phyloP scores from a whole-genome alignment of 2,113 vertebrate genomes.

The Phrynosoma platyrhinos region DNA sequence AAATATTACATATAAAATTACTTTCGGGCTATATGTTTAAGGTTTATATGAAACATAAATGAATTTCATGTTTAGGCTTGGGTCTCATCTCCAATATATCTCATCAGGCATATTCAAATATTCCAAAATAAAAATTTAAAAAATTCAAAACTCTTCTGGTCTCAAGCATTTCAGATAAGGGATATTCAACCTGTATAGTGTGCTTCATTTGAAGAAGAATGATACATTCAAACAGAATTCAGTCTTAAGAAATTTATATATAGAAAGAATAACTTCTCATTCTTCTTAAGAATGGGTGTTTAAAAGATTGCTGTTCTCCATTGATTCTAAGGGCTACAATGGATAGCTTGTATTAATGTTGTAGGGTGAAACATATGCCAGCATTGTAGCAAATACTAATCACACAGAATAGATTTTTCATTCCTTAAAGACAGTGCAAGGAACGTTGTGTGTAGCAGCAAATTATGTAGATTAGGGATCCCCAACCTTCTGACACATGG shows the following conservation, averaged over 20 bases:
- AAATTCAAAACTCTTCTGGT: too few species aligned
- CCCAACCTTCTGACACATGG: too few species aligned
- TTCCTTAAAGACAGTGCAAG: neutral
- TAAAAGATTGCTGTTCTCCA: neutral
- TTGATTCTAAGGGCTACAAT: neutral
- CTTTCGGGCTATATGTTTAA: too few species aligned
- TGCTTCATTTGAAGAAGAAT: neutral
- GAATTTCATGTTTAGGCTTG: too few species aligned
- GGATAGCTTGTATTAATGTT: neutral
- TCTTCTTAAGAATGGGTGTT: neutral
- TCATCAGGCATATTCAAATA: too few species aligned
- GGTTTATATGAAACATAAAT: too few species aligned
- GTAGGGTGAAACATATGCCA: neutral
- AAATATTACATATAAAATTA: too few species aligned
- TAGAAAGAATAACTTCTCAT: neutral
- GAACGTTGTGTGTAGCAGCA: neutral
- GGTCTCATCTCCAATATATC: too few species aligned
- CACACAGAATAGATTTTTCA: neutral
- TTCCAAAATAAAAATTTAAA: too few species aligned
- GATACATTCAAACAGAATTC: neutral
- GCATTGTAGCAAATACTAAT: neutral
- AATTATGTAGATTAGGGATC: neutral
- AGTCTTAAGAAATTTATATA: neutral
- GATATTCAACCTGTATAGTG: neutral
- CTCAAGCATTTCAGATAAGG: too few species aligned